phyloP scores from a whole-genome alignment of 2,797 vertebrate genomes.

The Streptopelia turtur region DNA sequence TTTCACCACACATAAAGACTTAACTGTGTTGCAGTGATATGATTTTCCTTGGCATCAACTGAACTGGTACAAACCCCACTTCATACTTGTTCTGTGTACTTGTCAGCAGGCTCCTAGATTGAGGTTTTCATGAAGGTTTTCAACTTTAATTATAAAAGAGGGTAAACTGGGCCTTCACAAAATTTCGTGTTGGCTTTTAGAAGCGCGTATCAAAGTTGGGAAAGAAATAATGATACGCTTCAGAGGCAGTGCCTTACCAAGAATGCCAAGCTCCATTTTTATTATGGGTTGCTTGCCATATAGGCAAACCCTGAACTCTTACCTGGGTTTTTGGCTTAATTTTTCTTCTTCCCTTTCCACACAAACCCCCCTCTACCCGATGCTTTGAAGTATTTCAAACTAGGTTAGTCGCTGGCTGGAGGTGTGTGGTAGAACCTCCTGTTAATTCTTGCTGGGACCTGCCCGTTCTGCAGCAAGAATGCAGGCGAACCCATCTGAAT shows the following conservation, averaged over 20 bases:
- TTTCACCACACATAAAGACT: neutral
- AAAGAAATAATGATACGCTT: constrained; percentile 6
- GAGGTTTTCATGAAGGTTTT: neutral
- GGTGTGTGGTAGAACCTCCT: constrained; percentile 69
- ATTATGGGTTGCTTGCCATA: constrained; percentile 3
- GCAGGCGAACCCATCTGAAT: constrained; percentile 51
- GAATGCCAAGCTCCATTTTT: neutral
- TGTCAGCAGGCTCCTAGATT: neutral
- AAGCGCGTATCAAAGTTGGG: neutral
- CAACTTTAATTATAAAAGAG: neutral
- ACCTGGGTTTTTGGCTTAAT: constrained; percentile 58
- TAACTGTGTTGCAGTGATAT: neutral
- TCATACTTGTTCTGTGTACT: neutral
- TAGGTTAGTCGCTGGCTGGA: constrained; percentile 67
- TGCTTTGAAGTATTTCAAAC: constrained; percentile 67
- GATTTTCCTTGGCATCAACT: neutral
- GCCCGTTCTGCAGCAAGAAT: constrained; percentile 72
- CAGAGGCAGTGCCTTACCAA: neutral
- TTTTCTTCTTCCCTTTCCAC: constrained; percentile 51
- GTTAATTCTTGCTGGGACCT: constrained; percentile 70
- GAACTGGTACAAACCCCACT: neutral
- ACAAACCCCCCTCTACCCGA: constrained; percentile 30
- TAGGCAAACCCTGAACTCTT: constrained; percentile 50
- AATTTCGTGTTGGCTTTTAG: neutral
- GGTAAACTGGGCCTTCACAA: neutral